Base-by-base conservation (phyloP, 2,888 invertebrate genomes). In the Cheilosia variabilis region DNA sequence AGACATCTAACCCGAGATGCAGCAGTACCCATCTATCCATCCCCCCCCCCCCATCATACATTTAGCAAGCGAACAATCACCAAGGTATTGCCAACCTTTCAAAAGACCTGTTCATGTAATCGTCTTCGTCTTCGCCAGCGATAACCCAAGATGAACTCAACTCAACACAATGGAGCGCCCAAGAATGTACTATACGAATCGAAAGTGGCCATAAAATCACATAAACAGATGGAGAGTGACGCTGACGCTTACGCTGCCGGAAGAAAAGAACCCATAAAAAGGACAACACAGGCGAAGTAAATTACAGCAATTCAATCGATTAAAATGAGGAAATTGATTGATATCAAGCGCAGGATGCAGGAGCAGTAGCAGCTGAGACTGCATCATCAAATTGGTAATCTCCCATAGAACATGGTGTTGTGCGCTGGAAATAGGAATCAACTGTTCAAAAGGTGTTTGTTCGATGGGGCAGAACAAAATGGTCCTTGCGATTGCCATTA, bases 281-380 rank as follows among this genome's bases (percentile, higher is more conserved):
- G 65, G 34, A 50, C 71, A 82, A 72, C 78, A 55, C 4, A 77
- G 31, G 31, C 37, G 34, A 77, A 77, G 52, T 37, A 53, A 76
- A 77, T 71, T 71, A 47, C 77, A 66, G 77, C 71, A 62, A 73
- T 79, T 73, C 69, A 73, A 83, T 84, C 79, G 83, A 84, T 84
- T 79, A 83, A 83, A 83, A 75, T 57, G 52, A 57, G 57, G 79
- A 75, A 79, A 75, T 75, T 84, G 83, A 84, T 81, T 76, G 81
- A 81, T 81, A 75, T 81, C 76, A 57, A 45, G 58, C 60, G 52
- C 24, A 43, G 43, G 53, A 9, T 62, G 34, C 34, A 19, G 52
- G 24, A 52, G 27, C 0, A n/a, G 6, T 9, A 15, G 24, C 1
- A 19, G 2, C 3, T 10, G 37, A 37, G 37, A 37, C 37, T 50